Evolutionary conservation across 2,113 vertebrate genomes (phyloP).

Genomic region (Callipepla californica): DNA sequence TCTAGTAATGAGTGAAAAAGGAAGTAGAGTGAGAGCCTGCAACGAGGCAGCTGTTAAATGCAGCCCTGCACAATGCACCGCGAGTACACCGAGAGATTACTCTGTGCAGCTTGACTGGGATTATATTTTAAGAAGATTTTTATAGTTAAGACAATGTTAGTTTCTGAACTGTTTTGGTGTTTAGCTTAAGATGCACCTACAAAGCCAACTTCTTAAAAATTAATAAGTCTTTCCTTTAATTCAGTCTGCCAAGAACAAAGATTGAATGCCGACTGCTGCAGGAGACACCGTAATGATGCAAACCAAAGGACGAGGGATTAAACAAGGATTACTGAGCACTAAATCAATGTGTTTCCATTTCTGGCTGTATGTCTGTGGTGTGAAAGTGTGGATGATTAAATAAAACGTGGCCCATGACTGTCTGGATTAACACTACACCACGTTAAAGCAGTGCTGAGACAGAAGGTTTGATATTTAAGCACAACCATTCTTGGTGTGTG

Average conservation of each 20-base stretch:
- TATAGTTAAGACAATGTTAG: slow-evolving; percentile 20
- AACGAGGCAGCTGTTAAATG: background rate
- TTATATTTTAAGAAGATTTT: slow-evolving; percentile 27
- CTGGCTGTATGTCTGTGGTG: slow-evolving; percentile 52
- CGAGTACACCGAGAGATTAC: background rate
- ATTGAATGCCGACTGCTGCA: slow-evolving; percentile 55
- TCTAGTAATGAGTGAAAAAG: slow-evolving; percentile 31
- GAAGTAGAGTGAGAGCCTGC: background rate
- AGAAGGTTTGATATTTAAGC: background rate
- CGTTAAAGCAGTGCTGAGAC: background rate
- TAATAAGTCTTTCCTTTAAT: slow-evolving; percentile 61
- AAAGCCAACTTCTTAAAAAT: slow-evolving; percentile 57
- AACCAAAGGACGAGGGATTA: slow-evolving; percentile 69
- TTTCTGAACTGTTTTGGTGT: slow-evolving; percentile 27
- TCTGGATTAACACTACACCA: slow-evolving; percentile 22
- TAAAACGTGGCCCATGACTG: slow-evolving; percentile 26
- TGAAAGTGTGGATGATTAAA: slow-evolving; percentile 49
- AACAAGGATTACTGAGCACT: slow-evolving; percentile 43
- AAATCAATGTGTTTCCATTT: slow-evolving; percentile 68
- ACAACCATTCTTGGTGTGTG: background rate
- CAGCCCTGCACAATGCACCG: background rate
- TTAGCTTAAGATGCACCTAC: slow-evolving; percentile 40
- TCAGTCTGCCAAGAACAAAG: slow-evolving; percentile 57
- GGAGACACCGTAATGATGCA: slow-evolving; percentile 56
- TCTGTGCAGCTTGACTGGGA: slow-evolving; percentile 20